phyloP scores from a whole-genome alignment of 2,797 vertebrate species.

The Lithobates pipiens region DNA sequence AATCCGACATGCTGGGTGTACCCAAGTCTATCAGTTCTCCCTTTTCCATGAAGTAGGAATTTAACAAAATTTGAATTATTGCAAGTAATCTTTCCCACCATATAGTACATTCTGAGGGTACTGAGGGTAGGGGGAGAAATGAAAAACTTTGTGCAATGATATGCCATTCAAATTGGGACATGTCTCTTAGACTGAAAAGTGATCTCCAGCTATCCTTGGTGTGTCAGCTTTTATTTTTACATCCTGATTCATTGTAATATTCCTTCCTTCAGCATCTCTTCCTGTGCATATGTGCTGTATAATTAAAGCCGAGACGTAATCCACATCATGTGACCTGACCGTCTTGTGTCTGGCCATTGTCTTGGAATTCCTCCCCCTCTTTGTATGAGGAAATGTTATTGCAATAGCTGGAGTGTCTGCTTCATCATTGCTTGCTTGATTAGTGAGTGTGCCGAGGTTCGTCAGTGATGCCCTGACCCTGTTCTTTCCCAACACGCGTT shows the following conservation, averaged over 20 bases:
- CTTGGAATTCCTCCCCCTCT: background rate
- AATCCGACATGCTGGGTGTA: no score
- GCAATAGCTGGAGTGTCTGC: conserved; percentile 17
- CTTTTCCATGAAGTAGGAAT: no score
- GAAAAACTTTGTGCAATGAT: no score
- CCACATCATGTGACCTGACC: background rate
- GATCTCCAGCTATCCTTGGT: no score
- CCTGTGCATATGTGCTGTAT: background rate
- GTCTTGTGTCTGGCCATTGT: background rate
- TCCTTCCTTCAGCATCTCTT: background rate
- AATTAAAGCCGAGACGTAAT: background rate
- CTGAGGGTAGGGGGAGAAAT: no score
- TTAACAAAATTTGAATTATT: no score
- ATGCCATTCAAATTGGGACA: no score
- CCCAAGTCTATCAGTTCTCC: no score
- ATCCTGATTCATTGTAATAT: background rate
- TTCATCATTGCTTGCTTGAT: background rate
- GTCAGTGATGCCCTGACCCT: background rate
- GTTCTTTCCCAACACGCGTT: background rate
- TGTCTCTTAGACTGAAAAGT: no score
- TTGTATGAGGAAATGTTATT: conserved; percentile 18
- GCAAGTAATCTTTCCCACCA: no score
- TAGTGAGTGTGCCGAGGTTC: background rate
- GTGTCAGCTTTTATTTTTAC: background rate
- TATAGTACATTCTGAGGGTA: no score